Evolutionary conservation across 2,113 vertebrate species (phyloP).

Genomic region (Nerophis lumbriciformis): DNA sequence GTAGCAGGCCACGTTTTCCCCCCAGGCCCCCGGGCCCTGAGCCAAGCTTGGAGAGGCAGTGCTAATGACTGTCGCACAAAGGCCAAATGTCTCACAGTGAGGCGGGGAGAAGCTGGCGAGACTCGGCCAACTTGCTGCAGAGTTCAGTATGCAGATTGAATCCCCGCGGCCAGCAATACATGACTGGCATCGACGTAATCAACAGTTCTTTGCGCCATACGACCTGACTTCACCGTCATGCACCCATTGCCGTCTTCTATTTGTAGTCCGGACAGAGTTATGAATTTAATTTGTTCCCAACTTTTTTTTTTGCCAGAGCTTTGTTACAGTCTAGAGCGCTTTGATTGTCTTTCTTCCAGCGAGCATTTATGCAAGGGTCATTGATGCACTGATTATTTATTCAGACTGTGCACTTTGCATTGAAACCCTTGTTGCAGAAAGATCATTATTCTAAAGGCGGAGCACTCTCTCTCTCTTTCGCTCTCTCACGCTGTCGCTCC

Average conservation of each 20-base stretch:
- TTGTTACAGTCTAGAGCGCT: constrained; percentile 12
- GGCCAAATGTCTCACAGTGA: constrained; percentile 60
- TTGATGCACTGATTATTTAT: constrained; percentile 6
- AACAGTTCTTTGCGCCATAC: neutral
- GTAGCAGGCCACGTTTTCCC: constrained; percentile 7
- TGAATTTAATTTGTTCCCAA: constrained; percentile 2
- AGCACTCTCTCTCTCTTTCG: constrained; percentile 11
- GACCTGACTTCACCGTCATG: constrained; percentile 1
- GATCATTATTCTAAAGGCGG: constrained; percentile 33
- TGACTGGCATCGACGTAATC: constrained; percentile 6
- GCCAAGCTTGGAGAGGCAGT: constrained; percentile 59
- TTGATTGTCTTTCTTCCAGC: constrained; percentile 19
- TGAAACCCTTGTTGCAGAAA: constrained; percentile 30
- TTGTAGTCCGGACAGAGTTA: neutral
- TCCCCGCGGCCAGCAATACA: constrained; percentile 26
- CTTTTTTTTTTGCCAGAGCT: neutral
- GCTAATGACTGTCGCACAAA: constrained; percentile 67
- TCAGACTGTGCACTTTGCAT: constrained; percentile 16
- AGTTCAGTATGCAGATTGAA: constrained; percentile 34
- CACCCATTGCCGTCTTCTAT: neutral
- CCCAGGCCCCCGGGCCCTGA: constrained; percentile 31
- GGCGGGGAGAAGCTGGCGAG: constrained; percentile 43
- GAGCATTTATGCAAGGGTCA: constrained; percentile 9
- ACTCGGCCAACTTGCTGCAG: constrained; percentile 27
- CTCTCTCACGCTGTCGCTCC: constrained; percentile 9